Conservation (phyloP, 2,797 vertebrate genomes). For the Caiman crocodilus region DNA sequence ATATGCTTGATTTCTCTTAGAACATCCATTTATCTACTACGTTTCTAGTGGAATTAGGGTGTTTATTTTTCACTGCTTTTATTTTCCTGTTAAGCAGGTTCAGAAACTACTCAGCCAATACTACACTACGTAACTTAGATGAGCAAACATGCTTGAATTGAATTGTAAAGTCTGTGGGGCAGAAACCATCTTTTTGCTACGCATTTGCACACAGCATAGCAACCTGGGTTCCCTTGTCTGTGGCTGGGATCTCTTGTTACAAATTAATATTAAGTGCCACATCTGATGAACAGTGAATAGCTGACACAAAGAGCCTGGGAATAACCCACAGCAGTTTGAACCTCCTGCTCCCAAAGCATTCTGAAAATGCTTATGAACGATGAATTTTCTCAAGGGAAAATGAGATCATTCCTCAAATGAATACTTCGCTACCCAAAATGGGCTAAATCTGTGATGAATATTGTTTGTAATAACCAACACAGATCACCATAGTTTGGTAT, state of each 20-base stretch:
- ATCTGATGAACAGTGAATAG: not conserved
- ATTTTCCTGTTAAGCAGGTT: not conserved
- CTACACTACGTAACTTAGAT: not conserved
- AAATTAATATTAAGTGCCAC: not conserved
- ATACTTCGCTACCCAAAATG: not conserved
- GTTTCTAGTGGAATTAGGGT: not conserved
- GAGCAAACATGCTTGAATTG: not conserved
- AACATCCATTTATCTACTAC: not conserved
- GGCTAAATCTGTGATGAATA: not conserved
- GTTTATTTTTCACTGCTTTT: not conserved
- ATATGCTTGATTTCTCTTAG: not conserved
- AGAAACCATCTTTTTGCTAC: not conserved
- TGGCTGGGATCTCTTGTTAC: not conserved
- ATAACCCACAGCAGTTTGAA: not conserved
- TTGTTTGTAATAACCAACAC: rapidly evolving
- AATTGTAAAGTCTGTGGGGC: not conserved
- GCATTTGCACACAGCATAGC: not conserved
- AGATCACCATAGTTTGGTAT: rapidly evolving
- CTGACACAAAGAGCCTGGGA: not conserved
- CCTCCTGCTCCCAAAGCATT: not conserved
- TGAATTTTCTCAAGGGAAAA: not conserved
- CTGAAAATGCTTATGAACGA: not conserved
- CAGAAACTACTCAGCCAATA: not conserved
- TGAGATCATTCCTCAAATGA: not conserved
- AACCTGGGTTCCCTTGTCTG: not conserved